Evolutionary conservation across 2,113 vertebrate genomes (phyloP), one percentile per base, ranked within the genome.

Genomic region (Sardina pilchardus): DNA sequence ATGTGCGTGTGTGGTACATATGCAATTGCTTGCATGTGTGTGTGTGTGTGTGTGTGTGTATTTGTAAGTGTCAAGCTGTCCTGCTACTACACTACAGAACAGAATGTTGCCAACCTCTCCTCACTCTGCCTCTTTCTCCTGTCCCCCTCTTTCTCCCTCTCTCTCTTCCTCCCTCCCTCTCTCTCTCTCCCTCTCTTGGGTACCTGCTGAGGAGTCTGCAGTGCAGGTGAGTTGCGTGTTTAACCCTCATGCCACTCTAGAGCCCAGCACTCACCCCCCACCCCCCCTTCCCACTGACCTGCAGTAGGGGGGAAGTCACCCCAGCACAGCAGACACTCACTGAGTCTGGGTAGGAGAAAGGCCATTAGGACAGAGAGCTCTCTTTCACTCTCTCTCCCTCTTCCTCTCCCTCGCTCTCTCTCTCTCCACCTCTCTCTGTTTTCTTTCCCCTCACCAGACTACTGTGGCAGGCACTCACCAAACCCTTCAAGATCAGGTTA

Each of bases 161-260:
- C n/a, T 80, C 53, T 16, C 26, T 43, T 34, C 5, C 14, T 53
- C 19, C 10, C 39, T 83, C 30, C 39, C 43, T 45, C 42, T 63
- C 10, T 10, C 87, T 80, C 80, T 53, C 7, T 36, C 30, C 26
- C 82, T 26, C 26, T 84, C 50, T 83, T 82, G 89, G 53, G 85
- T 88, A 85, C 81, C 82, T 86, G 86, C 78, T 59, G 63, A 34
- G 63, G n/a, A 71, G 26, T 34, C 63, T 71, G 63, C 63, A 71
- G 63, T 71, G 63, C n/a, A 71, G 63, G 59, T 71, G 24, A 71
- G 63, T 10, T 71, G 63, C 26, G 8, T 71, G 24, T 71, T 71
- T 71, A 26, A 26, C 63, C 63, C 63, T n/a, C 24, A 71, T 8
- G n/a, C 63, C 63, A n/a, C 59, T 21, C 59, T 21, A 63, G 26